Percentiles rank a stretch among this genome's conserved stretches.
These are phyloP conservation scores for Epizoanthus illoricatus DNA, from an alignment of 92 coral and sea anemone genomes.

Conservation along the genomic window DNA sequence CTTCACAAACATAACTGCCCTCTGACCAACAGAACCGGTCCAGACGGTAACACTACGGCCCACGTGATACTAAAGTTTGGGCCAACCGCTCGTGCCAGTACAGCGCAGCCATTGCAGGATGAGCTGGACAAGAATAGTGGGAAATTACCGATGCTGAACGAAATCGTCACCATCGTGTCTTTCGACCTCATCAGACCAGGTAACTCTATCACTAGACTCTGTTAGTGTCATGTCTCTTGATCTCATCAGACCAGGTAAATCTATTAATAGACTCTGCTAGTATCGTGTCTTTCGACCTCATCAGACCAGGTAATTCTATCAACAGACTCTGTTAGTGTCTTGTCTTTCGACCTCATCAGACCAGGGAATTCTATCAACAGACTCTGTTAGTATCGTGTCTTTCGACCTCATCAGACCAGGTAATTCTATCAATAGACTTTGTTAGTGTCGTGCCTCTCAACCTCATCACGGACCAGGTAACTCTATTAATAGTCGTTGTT, in stretches of 20 bases:
- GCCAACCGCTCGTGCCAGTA: constrained; percentile 46
- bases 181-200: constrained; percentile 64
- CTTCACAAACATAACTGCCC: not conserved
- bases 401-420: constrained; percentile 49
- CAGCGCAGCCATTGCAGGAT: constrained; percentile 47
- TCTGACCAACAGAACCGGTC: constrained; percentile 38
- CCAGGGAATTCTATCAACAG: no score
- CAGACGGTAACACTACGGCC: constrained; percentile 56
- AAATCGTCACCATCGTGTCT: constrained; percentile 49
- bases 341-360: no score
- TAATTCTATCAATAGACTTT: not conserved
- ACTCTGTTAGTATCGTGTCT: no score
- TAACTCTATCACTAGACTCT: constrained; percentile 2
- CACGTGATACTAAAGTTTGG: constrained; percentile 55
- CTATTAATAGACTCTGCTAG: not conserved
- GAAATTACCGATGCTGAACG: constrained; percentile 47
- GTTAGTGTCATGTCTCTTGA: not conserved
- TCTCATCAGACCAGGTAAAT: constrained; percentile 60
- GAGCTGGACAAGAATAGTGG: constrained; percentile 59
- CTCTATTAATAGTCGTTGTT: no score
- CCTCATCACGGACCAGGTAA: no score
- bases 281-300: no score
- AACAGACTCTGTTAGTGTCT: no score
- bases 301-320: no score
- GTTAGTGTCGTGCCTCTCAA: no score